Base-by-base conservation (phyloP, 2,797 vertebrate species). In the Sparus aurata region DNA sequence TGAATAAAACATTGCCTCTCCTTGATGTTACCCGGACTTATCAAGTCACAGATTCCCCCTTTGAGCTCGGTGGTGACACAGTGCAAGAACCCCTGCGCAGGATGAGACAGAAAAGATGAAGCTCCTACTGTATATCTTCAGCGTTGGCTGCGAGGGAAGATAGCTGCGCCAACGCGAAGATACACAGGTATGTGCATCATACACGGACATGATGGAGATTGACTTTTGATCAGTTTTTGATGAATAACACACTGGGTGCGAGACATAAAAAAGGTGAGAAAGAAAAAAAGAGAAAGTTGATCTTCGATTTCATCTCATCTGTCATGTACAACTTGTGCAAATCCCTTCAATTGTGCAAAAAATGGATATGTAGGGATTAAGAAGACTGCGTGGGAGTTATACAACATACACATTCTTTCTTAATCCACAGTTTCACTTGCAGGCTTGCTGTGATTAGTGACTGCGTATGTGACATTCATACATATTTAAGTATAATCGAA, bases 1-100 rank as follows among this genome's bases (percentile, higher is more conserved):
- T 96, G 95, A 96, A 96, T 96, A 96, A 96, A 94, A 95, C 94
- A 96, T 96, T 11, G 68, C 64, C 62, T 84, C 89, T 92, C 90
- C 94, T 95, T 95, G 91, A 94, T 94, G 93, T 93, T 92, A 90
- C 92, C 89, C 89, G 80, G 93, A 91, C 92, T 95, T 94, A 94
- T 95, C 93, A 93, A 95, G 94, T 94, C 94, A 91, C 91, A 90
- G 87, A 89, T 90, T 92, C 87, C 81, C 80, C 90, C 90, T 93
- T 90, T 90, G 91, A 92, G 93, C 89, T 87, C 57, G 53, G 76
- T 46, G 81, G 87, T 90, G 90, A 90, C 90, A 89, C 79, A 72
- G 79, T 58, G 79, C 86, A 87, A 87, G 84, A 86, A 76, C 84
- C 84, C 84, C 83, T 71, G 89, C 41, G 84, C 84, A 75, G 89